phyloP scores from a whole-genome alignment of 2,113 vertebrate genomes.

The Dissostichus mawsoni region DNA sequence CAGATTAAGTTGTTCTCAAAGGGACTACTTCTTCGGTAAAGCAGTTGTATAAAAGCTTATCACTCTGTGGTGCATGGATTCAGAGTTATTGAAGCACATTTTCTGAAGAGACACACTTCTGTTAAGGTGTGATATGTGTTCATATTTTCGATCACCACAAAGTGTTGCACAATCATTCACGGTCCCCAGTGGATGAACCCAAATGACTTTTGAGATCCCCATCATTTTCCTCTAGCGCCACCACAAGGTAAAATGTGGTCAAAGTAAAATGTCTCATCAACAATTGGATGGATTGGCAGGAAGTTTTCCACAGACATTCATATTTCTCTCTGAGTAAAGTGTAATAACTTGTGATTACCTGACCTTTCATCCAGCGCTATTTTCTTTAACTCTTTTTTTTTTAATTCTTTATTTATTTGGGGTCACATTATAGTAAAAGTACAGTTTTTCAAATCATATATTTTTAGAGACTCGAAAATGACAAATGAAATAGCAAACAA shows the following conservation, averaged over 20 bases:
- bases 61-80: background rate
- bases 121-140: too few species aligned
- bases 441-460: too few species aligned
- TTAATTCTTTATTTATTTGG: too few species aligned
- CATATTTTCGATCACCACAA: background rate
- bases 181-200: background rate
- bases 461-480: too few species aligned
- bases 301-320: background rate
- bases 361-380: background rate
- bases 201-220: background rate
- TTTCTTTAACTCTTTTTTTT: too few species aligned
- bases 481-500: too few species aligned
- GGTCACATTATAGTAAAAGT: too few species aligned
- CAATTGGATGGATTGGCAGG: background rate
- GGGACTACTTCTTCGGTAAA: background rate
- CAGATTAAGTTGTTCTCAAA: background rate
- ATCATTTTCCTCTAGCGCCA: background rate
- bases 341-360: background rate
- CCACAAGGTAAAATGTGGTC: background rate
- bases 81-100: too few species aligned
- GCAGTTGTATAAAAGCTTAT: background rate
- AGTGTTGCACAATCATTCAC: background rate
- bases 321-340: background rate
- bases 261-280: background rate
- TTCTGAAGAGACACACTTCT: too few species aligned